Base-by-base conservation (phyloP, 2,797 vertebrate genomes). In the Pitangus sulphuratus region DNA sequence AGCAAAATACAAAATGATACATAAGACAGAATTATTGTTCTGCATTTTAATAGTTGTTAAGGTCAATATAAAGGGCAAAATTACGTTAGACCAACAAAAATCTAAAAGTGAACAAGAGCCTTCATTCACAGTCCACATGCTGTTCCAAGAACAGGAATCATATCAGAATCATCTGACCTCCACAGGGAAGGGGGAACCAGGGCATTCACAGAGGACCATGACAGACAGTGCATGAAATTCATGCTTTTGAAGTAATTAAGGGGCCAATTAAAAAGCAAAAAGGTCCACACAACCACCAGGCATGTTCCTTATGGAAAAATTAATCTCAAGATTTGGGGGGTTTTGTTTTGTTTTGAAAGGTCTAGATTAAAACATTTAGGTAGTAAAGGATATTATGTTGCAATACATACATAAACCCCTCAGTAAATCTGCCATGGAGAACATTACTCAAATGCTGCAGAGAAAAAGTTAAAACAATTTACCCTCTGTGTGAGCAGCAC, bases 321-420 rank as follows among this genome's bases (percentile, higher is more conserved):
- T 28, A 60, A 8, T 5, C 10, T 62, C 44, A 42, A 5, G 3
- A 37, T 53, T 35, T 37, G 1, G 11, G 12, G 8, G 2, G 3
- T 31, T 57, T 15, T 53, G 18, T 30, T n/a, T 48, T 50, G 8
- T 37, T 83, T 78, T 78, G 5, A 15, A 64, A 83, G 30, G 39
- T 18, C 7, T 31, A 62, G 14, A 39, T 68, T 30, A 56, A 80
- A 76, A 69, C 33, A 14, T 42, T 25, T 40, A 42, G 15, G 22
- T 17, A 51, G 16, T 25, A 70, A 30, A 44, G 25, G 9, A 76
- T 44, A 47, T 51, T 58, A 40, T 22, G 3, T 25, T 89, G 62
- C 69, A 70, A 69, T 35, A 65, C 2, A 3, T 24, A 30, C 16
- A 56, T 39, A 77, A 72, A 53, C 16, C 1, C 7, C 3, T 37